Conservation (phyloP, 2,113 vertebrate species). For the Gymnarchus niloticus region DNA sequence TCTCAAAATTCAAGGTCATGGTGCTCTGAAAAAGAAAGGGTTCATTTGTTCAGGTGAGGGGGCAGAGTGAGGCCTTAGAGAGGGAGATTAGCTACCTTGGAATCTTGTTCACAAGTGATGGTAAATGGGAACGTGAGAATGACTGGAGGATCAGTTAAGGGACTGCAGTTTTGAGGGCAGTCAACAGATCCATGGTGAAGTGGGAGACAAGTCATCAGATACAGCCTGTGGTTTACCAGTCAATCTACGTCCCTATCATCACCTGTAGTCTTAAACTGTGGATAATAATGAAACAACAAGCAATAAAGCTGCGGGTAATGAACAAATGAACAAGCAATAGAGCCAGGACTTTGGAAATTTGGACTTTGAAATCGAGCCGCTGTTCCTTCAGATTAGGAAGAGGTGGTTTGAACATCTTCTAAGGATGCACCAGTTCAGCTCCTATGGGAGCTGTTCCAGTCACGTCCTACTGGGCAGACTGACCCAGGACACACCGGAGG, state of each 20-base stretch:
- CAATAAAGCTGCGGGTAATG: not conserved
- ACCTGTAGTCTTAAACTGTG: not conserved
- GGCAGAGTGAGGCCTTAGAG: too few relatives aligned
- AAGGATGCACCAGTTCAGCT: too few relatives aligned
- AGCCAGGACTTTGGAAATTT: too few relatives aligned
- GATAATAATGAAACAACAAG: not conserved
- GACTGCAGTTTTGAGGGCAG: too few relatives aligned
- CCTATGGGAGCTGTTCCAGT: not conserved
- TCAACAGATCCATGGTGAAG: too few relatives aligned
- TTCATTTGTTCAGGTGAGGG: too few relatives aligned
- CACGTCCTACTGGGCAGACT: not conserved
- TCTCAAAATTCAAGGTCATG: too few relatives aligned
- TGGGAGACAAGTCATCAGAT: not conserved
- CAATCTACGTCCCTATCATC: not conserved
- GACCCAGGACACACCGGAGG: conserved; percentile 1
- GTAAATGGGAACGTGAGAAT: too few relatives aligned
- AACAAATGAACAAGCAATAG: not conserved
- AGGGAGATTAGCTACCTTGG: too few relatives aligned
- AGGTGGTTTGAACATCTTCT: not conserved
- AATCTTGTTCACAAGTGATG: too few relatives aligned
- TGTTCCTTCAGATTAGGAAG: not conserved
- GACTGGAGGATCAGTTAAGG: too few relatives aligned
- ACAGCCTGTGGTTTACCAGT: not conserved
- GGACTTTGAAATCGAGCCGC: not conserved
- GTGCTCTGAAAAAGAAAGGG: too few relatives aligned